These are phyloP conservation scores for Drosophila pseudotalamancana DNA, from an alignment of 2,888 invertebrate genomes.

Conservation along the genomic window DNA sequence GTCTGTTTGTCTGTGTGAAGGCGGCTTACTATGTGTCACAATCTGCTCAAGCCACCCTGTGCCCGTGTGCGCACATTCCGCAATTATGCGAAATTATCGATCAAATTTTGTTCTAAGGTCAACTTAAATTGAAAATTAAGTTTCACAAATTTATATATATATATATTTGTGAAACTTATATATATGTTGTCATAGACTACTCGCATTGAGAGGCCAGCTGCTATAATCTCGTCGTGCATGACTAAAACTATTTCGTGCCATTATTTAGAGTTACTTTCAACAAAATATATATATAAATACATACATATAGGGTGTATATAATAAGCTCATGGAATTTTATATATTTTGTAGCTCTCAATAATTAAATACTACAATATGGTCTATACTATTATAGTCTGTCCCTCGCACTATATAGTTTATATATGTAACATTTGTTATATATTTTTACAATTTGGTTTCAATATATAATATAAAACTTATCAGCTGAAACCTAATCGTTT, in stretches of 20 bases:
- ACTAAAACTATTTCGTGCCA: constrained; percentile 44
- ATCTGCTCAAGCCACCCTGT: constrained; percentile 23
- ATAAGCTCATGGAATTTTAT: background rate
- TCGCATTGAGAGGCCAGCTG: constrained; percentile 20
- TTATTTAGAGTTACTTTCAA: constrained; percentile 23
- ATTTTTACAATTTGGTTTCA: no score
- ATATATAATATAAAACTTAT: background rate
- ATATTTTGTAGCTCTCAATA: background rate
- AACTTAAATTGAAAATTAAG: constrained; percentile 71
- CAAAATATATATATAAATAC: background rate
- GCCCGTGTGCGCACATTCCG: constrained; percentile 41
- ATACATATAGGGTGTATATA: background rate
- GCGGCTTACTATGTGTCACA: constrained; percentile 60
- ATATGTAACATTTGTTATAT: no score
- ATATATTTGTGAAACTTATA: background rate
- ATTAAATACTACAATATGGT: background rate
- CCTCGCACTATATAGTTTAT: background rate
- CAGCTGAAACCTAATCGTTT: no score
- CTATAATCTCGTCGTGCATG: constrained; percentile 62
- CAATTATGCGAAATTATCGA: constrained; percentile 83
- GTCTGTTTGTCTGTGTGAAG: constrained; percentile 30
- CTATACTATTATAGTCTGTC: background rate
- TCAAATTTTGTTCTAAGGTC: constrained; percentile 78
- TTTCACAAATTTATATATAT: constrained; percentile 3
- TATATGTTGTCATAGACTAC: background rate